Conservation (phyloP, 1,140 invertebrate genomes). For the Nautilus pompilius region DNA sequence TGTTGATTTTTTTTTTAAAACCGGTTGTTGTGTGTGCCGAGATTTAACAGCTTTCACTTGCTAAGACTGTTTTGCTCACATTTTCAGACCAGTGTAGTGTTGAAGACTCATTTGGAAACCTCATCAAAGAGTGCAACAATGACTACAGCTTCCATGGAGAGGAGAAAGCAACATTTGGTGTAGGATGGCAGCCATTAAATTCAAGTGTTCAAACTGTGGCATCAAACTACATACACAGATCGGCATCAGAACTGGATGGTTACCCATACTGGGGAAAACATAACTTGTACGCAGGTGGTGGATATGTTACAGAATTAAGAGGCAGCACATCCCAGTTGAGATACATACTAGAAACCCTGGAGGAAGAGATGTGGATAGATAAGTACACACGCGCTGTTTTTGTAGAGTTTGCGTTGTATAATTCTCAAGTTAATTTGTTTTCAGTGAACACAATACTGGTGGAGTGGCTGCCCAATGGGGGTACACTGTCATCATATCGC, state of each 20-base stretch:
- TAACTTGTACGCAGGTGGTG: constrained; percentile 59
- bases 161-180: no score
- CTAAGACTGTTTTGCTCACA: neutral
- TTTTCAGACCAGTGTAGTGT: neutral
- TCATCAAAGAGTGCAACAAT: no score
- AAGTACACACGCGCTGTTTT: constrained; percentile 58
- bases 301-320: constrained; percentile 55
- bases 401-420: constrained; percentile 60
- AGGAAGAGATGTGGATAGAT: constrained; percentile 58
- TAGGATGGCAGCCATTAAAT: no score
- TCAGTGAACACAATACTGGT: constrained; percentile 52
- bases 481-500: constrained; percentile 53
- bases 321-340: constrained; percentile 41
- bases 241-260: no score
- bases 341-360: constrained; percentile 42
- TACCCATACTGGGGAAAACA: neutral
- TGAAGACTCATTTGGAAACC: neutral
- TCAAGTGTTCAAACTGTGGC: constrained; percentile 22
- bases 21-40: neutral
- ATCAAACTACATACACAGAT: constrained; percentile 50
- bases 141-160: neutral
- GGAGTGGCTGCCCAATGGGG: constrained; percentile 58
- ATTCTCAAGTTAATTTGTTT: constrained; percentile 58
- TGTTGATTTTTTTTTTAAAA: neutral
- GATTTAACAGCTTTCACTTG: neutral